Base-by-base conservation (phyloP, 2,113 vertebrate species). In the Recurvirostra avosetta region DNA sequence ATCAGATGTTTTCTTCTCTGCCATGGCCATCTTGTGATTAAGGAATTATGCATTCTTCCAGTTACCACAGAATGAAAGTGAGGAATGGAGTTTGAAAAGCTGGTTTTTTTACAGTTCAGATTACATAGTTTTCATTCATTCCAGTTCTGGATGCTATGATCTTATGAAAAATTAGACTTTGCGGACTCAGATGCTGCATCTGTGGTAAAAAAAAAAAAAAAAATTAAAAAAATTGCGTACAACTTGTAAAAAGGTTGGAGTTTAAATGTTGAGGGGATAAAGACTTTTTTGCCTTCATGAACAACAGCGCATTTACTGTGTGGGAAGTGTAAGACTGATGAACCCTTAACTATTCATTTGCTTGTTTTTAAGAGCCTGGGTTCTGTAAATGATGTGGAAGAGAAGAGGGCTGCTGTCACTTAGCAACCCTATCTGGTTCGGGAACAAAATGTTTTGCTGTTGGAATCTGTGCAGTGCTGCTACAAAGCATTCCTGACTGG, bases 381-480 rank as follows among this genome's bases (percentile, higher is more conserved):
- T 83, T 95, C 96, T 88, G 61, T 95, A 97, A 96, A 82, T 86
- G 62, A 90, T 94, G 86, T 95, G 80, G 62, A 91, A 94, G 80
- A 72, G 72, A 96, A 80, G 79, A 93, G 36, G 32, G 81, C 88
- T 94, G 75, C 89, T 97, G 96, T 97, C 96, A 97, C 97, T 97
- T 97, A 97, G 97, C 94, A 97, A 97, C 94, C 93, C 59, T 95
- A 3, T 94, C 87, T 95, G 82, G 34, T 95, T 95, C 20, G 2
- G 91, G 96, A 95, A 97, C 96, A 96, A 93, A 96, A 95, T 95
- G 97, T 97, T 96, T 96, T 2, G 45, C 92, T 93, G 56, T 75
- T 95, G 92, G 80, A 95, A 96, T 94, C 72, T 83, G 40, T 89
- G 81, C 78, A 36, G 77, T 58, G 76, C 36, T 25, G 70, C 84